Conservation (phyloP, 2,113 vertebrate genomes). For the Pantherophis guttatus region DNA sequence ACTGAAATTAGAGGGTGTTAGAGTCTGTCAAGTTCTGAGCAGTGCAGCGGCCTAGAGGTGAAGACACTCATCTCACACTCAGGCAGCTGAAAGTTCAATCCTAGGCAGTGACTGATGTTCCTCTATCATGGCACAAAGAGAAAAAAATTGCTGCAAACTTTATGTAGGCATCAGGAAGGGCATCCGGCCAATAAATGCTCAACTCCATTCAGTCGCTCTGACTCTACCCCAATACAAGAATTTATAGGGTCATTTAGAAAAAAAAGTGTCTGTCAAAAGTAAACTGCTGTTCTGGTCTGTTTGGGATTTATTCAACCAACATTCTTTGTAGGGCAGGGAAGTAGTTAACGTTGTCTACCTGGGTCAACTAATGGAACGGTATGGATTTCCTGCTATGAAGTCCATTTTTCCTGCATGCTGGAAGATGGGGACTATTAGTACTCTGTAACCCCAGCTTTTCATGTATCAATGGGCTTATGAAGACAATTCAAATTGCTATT, state of each 20-base stretch:
- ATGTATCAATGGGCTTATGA: not conserved
- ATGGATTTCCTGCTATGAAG: not conserved
- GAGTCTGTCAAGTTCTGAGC: not conserved
- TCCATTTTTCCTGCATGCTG: not conserved
- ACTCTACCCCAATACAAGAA: too few relatives aligned
- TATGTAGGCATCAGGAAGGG: too few relatives aligned
- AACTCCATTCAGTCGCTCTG: too few relatives aligned
- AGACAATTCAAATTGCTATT: not conserved
- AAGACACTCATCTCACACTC: too few relatives aligned
- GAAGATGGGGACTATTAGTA: not conserved
- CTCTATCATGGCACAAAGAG: too few relatives aligned
- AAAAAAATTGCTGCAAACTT: too few relatives aligned
- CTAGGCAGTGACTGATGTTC: too few relatives aligned
- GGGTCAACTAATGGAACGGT: not conserved
- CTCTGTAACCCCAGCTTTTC: not conserved
- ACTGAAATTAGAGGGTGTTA: not conserved
- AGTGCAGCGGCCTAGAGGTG: too few relatives aligned
- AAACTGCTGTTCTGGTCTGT: not conserved
- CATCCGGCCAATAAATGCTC: too few relatives aligned
- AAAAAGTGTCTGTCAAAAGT: too few relatives aligned
- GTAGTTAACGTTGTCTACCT: not conserved
- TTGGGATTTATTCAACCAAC: not conserved
- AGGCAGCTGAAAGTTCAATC: too few relatives aligned
- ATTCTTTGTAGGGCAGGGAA: not conserved
- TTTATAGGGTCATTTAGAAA: too few relatives aligned